These are phyloP conservation scores for Pheosia gnoma DNA, from an alignment of 2,888 invertebrate genomes.

Conservation along the genomic window DNA sequence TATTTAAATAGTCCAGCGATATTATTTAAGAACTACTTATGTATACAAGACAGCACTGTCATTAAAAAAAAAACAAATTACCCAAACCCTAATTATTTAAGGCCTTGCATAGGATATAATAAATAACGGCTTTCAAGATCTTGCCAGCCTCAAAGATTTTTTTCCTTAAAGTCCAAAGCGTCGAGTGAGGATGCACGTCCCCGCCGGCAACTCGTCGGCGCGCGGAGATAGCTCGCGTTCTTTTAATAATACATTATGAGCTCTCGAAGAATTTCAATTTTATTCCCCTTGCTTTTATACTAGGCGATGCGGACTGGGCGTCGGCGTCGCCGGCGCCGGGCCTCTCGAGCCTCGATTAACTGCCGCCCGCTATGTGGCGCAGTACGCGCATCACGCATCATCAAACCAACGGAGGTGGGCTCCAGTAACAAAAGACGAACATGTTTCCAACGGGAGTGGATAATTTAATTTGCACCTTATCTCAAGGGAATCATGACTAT, in stretches of 20 bases:
- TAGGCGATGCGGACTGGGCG: neutral
- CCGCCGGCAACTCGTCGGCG: neutral
- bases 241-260: conserved; percentile 19
- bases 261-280: conserved; percentile 37
- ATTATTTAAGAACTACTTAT: too few species aligned
- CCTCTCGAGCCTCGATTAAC: neutral
- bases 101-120: too few species aligned
- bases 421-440: conserved; percentile 4
- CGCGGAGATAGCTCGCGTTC: conserved; percentile 3
- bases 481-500: conserved; percentile 10
- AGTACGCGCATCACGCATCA: neutral
- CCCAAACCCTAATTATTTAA: too few species aligned
- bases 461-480: conserved; percentile 6
- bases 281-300: conserved; percentile 17
- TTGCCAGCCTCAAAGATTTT: too few species aligned
- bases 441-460: conserved; percentile 6
- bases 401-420: neutral
- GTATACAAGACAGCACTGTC: too few species aligned
- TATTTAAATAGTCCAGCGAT: neutral
- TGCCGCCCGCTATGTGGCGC: neutral
- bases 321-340: neutral
- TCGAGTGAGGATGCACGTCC: neutral
- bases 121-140: too few species aligned
- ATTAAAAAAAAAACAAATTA: too few species aligned
- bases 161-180: neutral